These are phyloP conservation scores for Lepisosteus oculatus DNA, from an alignment of 2,113 vertebrate species.

Conservation along the genomic window DNA sequence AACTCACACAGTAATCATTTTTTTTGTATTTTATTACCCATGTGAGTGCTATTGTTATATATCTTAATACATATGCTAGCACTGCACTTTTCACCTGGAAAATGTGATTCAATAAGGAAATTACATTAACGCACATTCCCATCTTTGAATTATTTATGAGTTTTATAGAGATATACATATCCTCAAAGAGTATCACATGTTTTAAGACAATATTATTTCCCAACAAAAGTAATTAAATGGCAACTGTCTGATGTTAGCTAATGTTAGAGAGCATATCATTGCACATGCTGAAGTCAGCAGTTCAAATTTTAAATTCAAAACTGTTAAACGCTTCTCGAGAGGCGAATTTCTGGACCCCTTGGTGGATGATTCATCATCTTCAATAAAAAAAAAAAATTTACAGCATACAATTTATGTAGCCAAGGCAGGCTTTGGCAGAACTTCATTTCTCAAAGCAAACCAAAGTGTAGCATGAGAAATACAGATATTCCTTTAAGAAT, in stretches of 20 bases:
- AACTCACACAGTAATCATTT: conserved; percentile 12
- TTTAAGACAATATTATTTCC: conserved; percentile 13
- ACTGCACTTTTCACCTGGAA: conserved; percentile 20
- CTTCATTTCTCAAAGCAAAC: conserved; percentile 12
- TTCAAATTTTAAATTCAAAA: conserved; percentile 24
- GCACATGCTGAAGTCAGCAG: conserved; percentile 16
- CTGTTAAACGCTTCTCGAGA: conserved; percentile 16
- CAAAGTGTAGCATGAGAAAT: conserved; percentile 63
- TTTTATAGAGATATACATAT: conserved; percentile 6
- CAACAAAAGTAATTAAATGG: not conserved
- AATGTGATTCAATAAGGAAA: conserved; percentile 13
- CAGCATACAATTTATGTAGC: conserved; percentile 50
- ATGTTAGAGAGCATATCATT: not conserved
- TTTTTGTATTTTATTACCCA: not conserved
- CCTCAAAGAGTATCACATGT: conserved; percentile 1
- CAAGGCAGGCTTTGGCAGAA: not conserved
- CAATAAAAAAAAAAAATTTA: conserved; percentile 59
- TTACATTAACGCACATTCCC: not conserved
- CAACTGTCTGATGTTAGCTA: not conserved
- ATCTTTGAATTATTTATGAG: conserved; percentile 15
- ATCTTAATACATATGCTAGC: not conserved
- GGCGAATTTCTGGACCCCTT: conserved; percentile 3
- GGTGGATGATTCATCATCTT: conserved; percentile 30
- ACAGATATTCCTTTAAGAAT: no score
- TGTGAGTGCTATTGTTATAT: conserved; percentile 14